Evolutionary conservation across 2,888 invertebrate species (phyloP).

Genomic region (Ecliptopera silaceata): DNA sequence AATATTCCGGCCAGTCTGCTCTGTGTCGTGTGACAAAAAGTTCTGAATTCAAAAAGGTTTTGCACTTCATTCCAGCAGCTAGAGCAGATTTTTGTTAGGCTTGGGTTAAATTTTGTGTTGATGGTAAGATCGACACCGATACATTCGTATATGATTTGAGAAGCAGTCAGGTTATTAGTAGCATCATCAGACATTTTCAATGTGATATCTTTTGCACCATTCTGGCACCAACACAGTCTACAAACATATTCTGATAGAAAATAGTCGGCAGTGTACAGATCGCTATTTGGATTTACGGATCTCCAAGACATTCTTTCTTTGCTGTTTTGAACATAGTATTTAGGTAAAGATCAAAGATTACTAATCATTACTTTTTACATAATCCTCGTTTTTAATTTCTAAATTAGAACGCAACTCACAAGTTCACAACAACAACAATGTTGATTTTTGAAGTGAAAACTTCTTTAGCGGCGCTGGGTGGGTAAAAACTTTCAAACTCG

Average conservation of each 20-base stretch:
- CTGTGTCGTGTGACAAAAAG: conserved; percentile 56
- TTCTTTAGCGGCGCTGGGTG: too few species aligned
- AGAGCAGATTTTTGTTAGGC: conserved; percentile 57
- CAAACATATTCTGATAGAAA: conserved; percentile 62
- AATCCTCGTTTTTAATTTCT: too few species aligned
- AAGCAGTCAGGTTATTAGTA: conserved; percentile 37
- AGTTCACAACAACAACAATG: too few species aligned
- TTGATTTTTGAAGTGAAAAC: too few species aligned
- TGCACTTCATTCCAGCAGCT: conserved; percentile 56
- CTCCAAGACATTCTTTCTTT: conserved; percentile 40
- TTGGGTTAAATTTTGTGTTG: too few species aligned
- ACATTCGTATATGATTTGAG: conserved; percentile 57
- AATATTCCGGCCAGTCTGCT: conserved; percentile 51
- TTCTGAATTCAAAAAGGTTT: conserved; percentile 59
- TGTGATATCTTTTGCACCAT: conserved; percentile 48
- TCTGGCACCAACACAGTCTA: conserved; percentile 63
- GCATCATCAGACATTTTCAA: conserved; percentile 32
- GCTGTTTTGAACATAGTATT: too few species aligned
- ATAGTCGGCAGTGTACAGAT: conserved; percentile 59
- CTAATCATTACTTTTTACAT: too few species aligned
- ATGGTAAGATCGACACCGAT: conserved; percentile 56
- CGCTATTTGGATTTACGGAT: conserved; percentile 38
- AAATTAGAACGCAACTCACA: too few species aligned
- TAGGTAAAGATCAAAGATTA: too few species aligned
- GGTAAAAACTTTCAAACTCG: too few species aligned